Evolutionary conservation across 2,888 invertebrate species (phyloP), one percentile per base, ranked within the genome.

Genomic region (Lepidocyrtoides sp.): DNA sequence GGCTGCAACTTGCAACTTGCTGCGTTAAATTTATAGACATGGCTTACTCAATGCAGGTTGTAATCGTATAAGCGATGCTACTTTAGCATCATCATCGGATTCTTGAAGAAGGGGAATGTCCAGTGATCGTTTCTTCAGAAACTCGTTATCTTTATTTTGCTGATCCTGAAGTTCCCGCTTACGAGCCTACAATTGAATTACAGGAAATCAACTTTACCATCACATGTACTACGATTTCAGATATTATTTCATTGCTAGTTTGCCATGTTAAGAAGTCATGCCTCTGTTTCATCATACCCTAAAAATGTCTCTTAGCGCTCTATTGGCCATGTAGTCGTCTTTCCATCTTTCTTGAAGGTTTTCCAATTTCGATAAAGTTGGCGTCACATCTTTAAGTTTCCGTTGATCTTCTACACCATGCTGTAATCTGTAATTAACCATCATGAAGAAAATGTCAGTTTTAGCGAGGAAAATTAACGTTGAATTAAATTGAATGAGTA

Each of bases 281-380:
- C n/a, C n/a, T n/a, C n/a, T n/a, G n/a, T n/a, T n/a, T n/a, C 8
- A 57, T 10, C 20, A 96, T 96, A 98, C 98, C 95, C 99, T 96
- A 95, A 99, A 99, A 94, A 97, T 96, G 69, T 97, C 96, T 88
- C 99, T 96, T 29, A 99, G 96, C 63, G 97, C 96, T 94, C 97
- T 97, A 95, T 99, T 99, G 0, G 98, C 97, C 87, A 97, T 96
- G 95, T 98, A 99, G 95, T 98, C 98, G 96, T 99, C 99, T 94
- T 97, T 97, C 98, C 98, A 98, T 0, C 97, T 96, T 75, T 96
- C 96, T 94, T 98, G 97, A 86, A 97, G 96, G 29, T 97, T 97
- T 93, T 97, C 97, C 2, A 99, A 96, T 94, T 96, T 96, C 10
- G 97, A 97, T 0, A 99, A 95, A 12, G 97, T 95, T 0, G 98